Conservation (phyloP, 2,113 vertebrate genomes). For the Nannobrachium achirus region DNA sequence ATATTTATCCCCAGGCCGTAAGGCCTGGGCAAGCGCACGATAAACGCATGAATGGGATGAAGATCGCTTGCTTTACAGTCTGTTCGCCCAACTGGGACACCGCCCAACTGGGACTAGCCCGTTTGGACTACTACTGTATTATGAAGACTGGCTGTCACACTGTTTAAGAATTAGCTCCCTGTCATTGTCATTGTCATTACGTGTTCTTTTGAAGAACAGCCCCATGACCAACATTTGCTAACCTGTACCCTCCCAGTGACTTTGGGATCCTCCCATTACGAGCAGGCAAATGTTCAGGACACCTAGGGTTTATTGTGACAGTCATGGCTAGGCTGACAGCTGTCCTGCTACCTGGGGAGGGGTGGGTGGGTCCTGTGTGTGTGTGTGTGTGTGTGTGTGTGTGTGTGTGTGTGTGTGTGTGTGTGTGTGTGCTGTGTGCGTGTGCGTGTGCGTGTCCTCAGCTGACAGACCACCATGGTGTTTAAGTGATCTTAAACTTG, state of each 20-base stretch:
- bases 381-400: neutral
- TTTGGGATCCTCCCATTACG: slow-evolving; percentile 2
- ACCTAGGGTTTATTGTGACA: neutral
- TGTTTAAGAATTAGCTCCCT: neutral
- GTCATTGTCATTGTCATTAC: neutral
- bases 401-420: slow-evolving; percentile 3
- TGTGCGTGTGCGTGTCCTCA: neutral
- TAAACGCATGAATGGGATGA: no score
- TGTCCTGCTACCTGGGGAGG: neutral
- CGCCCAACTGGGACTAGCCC: no score
- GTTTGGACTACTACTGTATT: no score
- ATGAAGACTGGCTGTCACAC: neutral
- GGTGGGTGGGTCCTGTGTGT: slow-evolving; percentile 8
- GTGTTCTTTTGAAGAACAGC: no score
- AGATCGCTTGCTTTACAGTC: no score
- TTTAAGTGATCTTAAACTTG: neutral
- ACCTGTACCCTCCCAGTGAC: neutral
- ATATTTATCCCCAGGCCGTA: no score
- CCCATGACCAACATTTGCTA: neutral
- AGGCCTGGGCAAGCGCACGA: no score
- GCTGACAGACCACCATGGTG: neutral
- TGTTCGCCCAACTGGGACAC: no score
- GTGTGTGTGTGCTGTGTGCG: neutral
- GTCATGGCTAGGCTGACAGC: neutral
- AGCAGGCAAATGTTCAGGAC: neutral